phyloP scores from a whole-genome alignment of 2,113 vertebrate genomes.

The Hydropotes inermis region DNA sequence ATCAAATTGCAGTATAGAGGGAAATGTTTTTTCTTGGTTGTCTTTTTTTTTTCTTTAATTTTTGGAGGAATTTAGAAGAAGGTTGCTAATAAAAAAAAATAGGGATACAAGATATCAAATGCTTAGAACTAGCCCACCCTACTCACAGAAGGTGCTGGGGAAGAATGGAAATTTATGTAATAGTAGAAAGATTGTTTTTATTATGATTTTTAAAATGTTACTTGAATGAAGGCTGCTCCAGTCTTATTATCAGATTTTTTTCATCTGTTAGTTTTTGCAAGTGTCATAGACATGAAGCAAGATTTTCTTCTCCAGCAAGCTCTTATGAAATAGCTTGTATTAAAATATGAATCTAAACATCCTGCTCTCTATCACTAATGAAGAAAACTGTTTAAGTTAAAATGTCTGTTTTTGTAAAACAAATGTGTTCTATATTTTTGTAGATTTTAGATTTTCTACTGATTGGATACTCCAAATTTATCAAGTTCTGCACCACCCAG shows the following conservation, averaged over 20 bases:
- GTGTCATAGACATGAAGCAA: slow-evolving; percentile 78
- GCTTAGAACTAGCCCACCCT: slow-evolving; percentile 73
- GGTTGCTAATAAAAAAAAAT: slow-evolving; percentile 65
- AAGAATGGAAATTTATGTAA: slow-evolving; percentile 67
- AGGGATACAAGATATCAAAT: slow-evolving; percentile 68
- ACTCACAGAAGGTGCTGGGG: slow-evolving; percentile 71
- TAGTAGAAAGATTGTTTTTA: slow-evolving; percentile 38
- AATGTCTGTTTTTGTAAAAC: slow-evolving; percentile 84
- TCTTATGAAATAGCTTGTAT: slow-evolving; percentile 78
- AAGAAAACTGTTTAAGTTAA: slow-evolving; percentile 73
- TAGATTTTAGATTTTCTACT: slow-evolving; percentile 85
- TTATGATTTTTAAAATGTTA: slow-evolving; percentile 44
- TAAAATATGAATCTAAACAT: slow-evolving; percentile 79
- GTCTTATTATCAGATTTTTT: slow-evolving; percentile 70
- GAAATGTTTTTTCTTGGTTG: slow-evolving; percentile 68
- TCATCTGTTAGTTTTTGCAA: slow-evolving; percentile 71
- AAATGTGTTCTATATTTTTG: slow-evolving; percentile 85
- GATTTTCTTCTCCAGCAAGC: slow-evolving; percentile 75
- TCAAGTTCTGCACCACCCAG: slow-evolving; percentile 73
- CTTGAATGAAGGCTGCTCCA: slow-evolving; percentile 75
- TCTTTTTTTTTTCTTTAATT: slow-evolving; percentile 37
- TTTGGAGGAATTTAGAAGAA: slow-evolving; percentile 66
- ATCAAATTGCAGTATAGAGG: slow-evolving; percentile 78
- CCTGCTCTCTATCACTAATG: slow-evolving; percentile 80
- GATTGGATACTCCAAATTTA: slow-evolving; percentile 83